Evolutionary conservation across 2,888 invertebrate genomes (phyloP).

Genomic region (Tipula vernalis): DNA sequence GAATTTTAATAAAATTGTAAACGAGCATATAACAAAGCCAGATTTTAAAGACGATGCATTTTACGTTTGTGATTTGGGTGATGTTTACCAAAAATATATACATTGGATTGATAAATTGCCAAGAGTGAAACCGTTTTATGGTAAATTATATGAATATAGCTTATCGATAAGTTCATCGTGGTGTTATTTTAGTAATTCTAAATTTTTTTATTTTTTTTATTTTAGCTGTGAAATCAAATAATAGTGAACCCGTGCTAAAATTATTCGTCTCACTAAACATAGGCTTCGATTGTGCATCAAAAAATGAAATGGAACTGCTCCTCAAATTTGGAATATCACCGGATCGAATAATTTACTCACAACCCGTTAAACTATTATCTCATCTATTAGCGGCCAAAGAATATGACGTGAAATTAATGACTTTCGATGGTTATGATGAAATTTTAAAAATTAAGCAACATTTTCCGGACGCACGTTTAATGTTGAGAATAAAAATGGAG

Average conservation of each 20-base stretch:
- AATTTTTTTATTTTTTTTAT: background rate
- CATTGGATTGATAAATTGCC: background rate
- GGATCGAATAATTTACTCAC: background rate
- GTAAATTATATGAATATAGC: background rate
- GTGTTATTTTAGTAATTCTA: background rate
- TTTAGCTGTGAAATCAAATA: background rate
- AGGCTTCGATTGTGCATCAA: background rate
- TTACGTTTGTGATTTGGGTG: background rate
- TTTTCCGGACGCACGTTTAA: background rate
- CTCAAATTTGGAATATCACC: background rate
- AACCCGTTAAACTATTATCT: background rate
- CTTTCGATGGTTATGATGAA: background rate
- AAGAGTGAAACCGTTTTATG: background rate
- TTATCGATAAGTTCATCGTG: too few relatives aligned
- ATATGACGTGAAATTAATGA: background rate
- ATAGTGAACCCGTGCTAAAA: background rate
- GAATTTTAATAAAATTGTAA: background rate
- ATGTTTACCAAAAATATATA: background rate
- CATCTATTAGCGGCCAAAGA: background rate
- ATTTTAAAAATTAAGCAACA: background rate
- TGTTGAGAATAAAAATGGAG: background rate
- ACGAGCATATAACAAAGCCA: background rate
- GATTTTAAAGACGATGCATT: background rate
- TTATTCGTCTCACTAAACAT: background rate
- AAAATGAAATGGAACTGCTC: background rate